Evolutionary conservation across 2,113 vertebrate species (phyloP).

Genomic region (Redunca redunca): DNA sequence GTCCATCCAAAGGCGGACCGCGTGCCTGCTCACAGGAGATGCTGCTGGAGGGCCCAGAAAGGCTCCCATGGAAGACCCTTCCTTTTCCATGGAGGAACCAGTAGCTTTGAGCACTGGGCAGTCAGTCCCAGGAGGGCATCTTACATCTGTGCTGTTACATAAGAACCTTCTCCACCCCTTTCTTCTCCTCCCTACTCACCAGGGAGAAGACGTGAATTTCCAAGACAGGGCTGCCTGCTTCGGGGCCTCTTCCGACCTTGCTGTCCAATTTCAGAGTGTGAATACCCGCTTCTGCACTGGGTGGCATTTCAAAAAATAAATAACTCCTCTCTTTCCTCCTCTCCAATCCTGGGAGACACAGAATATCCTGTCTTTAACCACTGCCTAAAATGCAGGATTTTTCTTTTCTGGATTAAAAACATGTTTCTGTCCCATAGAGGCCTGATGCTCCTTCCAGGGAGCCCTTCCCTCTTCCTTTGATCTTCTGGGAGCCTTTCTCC

Average conservation of each 20-base stretch:
- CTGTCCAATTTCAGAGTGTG: not conserved
- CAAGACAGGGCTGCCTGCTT: not conserved
- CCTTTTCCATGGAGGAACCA: not conserved
- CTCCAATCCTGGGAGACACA: not conserved
- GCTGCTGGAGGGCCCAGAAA: not conserved
- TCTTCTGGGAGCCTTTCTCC: not conserved
- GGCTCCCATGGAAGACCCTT: not conserved
- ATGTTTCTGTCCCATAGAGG: constrained; percentile 19
- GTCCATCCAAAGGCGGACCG: not conserved
- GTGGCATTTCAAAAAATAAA: not conserved
- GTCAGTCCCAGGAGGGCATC: not conserved
- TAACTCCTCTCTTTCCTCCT: not conserved
- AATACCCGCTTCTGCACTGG: not conserved
- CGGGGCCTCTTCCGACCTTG: not conserved
- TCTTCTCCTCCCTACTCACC: not conserved
- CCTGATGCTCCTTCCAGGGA: constrained; percentile 9
- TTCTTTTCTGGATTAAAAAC: constrained; percentile 57
- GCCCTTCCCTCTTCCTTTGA: constrained; percentile 51
- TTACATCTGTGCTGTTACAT: not conserved
- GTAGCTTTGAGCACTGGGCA: not conserved
- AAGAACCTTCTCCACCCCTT: not conserved
- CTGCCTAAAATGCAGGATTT: constrained; percentile 19
- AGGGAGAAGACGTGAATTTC: not conserved
- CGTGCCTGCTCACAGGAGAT: not conserved
- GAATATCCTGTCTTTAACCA: constrained; percentile 40